phyloP scores from a whole-genome alignment of 2,113 vertebrate species.

The Lathamus discolor region DNA sequence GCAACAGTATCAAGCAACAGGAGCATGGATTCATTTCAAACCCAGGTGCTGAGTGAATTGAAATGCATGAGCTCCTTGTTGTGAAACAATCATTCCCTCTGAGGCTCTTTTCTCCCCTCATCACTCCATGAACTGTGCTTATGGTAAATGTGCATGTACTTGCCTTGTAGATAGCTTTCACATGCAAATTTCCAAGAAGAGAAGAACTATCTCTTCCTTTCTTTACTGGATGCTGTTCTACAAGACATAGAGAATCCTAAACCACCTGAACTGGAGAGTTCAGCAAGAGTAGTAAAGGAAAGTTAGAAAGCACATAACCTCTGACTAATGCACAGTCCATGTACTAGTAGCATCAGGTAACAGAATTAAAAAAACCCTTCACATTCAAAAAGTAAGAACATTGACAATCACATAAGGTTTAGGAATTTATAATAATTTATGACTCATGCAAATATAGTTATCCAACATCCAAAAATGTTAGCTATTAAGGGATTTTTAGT shows the following conservation, averaged over 20 bases:
- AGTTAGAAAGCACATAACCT: background rate
- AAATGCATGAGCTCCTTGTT: slow-evolving; percentile 71
- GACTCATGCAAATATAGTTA: background rate
- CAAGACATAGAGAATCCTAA: background rate
- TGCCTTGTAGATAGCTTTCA: background rate
- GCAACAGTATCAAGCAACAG: slow-evolving; percentile 59
- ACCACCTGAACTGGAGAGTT: background rate
- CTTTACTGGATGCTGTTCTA: background rate
- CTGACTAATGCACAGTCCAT: background rate
- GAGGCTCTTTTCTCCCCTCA: slow-evolving; percentile 52
- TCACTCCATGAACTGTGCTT: slow-evolving; percentile 32
- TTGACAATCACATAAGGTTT: background rate
- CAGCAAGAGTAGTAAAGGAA: background rate
- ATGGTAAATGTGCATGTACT: slow-evolving; percentile 41
- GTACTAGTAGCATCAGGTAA: background rate
- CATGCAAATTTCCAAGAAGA: slow-evolving; percentile 21
- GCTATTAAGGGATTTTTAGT: background rate
- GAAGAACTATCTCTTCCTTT: background rate
- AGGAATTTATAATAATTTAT: background rate
- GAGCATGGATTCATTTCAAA: slow-evolving; percentile 71
- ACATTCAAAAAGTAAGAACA: background rate
- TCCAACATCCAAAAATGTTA: background rate
- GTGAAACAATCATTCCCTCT: slow-evolving; percentile 71
- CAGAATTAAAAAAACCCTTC: background rate
- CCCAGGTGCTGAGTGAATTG: slow-evolving; percentile 69